These are phyloP conservation scores for Tinamus guttatus DNA, from an alignment of 2,113 vertebrate species.

Conservation along the genomic window DNA sequence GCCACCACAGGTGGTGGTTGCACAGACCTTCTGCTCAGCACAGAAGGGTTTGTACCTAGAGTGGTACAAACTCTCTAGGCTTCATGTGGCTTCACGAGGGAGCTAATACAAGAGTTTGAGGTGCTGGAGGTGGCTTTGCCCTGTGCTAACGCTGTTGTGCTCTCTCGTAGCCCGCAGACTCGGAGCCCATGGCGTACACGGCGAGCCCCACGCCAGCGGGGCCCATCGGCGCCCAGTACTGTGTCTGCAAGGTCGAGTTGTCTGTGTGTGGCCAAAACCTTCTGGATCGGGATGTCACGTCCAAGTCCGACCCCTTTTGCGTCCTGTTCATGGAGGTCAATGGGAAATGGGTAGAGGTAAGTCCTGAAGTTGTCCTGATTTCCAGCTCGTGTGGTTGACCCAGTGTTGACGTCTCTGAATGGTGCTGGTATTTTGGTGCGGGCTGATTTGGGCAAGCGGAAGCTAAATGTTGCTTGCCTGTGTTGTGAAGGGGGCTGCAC, in stretches of 20 bases:
- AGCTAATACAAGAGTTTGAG: neutral
- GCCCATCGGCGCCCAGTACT: constrained; percentile 86
- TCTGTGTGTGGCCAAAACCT: constrained; percentile 90
- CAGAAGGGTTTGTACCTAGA: neutral
- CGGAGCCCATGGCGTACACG: constrained; percentile 88
- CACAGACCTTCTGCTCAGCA: neutral
- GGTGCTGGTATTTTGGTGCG: neutral
- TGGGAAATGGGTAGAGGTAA: constrained; percentile 95
- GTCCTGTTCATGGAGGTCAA: constrained; percentile 93
- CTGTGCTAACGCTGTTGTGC: neutral
- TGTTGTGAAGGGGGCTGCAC: too few relatives aligned
- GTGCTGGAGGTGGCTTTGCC: neutral
- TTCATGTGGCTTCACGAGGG: fast-evolving
- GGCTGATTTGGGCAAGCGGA: neutral
- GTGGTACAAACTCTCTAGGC: too few relatives aligned
- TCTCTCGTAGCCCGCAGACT: constrained; percentile 56
- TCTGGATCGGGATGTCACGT: constrained; percentile 95
- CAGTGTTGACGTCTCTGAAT: fast-evolving
- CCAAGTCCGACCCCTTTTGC: constrained; percentile 98
- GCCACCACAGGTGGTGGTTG: neutral
- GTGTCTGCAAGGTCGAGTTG: constrained; percentile 91
- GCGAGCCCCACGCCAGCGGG: constrained; percentile 47
- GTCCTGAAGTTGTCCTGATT: neutral
- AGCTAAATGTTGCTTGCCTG: too few relatives aligned
- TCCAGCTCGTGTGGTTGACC: neutral